These are phyloP conservation scores for Turdus rufiventris DNA, from an alignment of 2,113 vertebrate species.

Conservation along the genomic window DNA sequence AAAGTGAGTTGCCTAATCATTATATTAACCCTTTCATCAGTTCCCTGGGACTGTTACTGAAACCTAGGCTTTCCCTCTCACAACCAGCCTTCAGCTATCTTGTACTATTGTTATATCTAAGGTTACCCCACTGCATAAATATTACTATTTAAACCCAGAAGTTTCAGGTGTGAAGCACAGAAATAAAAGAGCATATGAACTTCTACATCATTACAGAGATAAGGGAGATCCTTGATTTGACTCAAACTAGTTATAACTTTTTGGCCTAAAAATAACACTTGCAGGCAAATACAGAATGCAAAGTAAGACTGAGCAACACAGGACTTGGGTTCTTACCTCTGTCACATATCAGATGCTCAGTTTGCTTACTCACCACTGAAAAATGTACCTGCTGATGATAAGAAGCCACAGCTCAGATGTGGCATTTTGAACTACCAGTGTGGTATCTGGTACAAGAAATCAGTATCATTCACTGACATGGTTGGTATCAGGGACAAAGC, in stretches of 20 bases:
- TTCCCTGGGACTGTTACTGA: background rate
- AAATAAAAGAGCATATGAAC: background rate
- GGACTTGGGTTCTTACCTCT: background rate
- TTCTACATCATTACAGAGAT: background rate
- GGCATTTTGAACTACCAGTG: background rate
- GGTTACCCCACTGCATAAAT: background rate
- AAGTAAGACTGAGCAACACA: background rate
- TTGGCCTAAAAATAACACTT: background rate
- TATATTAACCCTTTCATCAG: background rate
- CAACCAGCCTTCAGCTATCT: background rate
- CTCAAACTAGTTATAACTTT: background rate
- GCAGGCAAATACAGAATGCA: background rate
- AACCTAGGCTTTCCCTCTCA: background rate
- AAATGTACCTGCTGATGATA: background rate
- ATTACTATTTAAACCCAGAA: background rate
- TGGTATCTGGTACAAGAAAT: background rate
- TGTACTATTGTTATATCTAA: background rate
- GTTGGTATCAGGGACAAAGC: background rate
- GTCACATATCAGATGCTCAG: background rate
- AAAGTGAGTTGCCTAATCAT: background rate
- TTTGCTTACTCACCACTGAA: background rate
- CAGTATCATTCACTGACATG: background rate
- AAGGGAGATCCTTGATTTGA: background rate
- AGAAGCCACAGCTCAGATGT: background rate
- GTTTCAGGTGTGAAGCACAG: background rate